A percentile compares a stretch with the other conserved stretches of the same genome.
These are phyloP conservation scores for Caenorhabditis elegans DNA, from an alignment of 1,140 invertebrate genomes.

Conservation along the genomic window DNA sequence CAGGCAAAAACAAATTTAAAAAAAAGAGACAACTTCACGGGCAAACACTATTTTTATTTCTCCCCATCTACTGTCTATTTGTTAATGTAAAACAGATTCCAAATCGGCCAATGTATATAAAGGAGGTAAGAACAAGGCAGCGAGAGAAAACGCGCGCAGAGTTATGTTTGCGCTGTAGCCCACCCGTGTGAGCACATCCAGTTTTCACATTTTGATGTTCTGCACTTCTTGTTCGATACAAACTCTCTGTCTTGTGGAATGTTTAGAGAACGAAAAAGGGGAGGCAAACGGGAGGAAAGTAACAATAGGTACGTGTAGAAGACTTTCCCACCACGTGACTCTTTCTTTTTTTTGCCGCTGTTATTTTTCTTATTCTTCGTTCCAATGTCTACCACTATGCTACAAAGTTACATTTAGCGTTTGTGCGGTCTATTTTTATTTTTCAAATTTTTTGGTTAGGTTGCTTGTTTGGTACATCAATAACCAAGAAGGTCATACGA, in stretches of 20 bases:
- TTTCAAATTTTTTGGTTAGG: background rate
- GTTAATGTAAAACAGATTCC: slow-evolving; percentile 10
- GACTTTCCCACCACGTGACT: too few relatives aligned
- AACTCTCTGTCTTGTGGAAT: background rate
- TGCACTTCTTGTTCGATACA: background rate
- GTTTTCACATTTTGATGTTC: slow-evolving; percentile 20
- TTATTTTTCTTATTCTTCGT: too few relatives aligned
- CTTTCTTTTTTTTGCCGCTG: too few relatives aligned
- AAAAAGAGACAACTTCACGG: too few relatives aligned
- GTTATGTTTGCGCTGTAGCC: too few relatives aligned
- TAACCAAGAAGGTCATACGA: slow-evolving; percentile 1
- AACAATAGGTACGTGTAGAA: too few relatives aligned
- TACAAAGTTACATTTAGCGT: slow-evolving; percentile 1
- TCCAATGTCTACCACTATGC: too few relatives aligned
- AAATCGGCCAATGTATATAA: slow-evolving; percentile 5
- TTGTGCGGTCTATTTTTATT: background rate
- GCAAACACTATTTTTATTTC: background rate
- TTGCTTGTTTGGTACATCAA: background rate
- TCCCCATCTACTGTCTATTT: background rate
- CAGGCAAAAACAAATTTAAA: too few relatives aligned
- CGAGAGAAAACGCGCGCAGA: too few relatives aligned
- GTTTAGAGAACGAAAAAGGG: too few relatives aligned
- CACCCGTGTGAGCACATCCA: slow-evolving; percentile 10
- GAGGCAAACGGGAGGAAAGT: too few relatives aligned
- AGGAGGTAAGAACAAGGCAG: background rate